Evolutionary conservation across 2,888 invertebrate genomes (phyloP).

Genomic region (Tetramorium bicarinatum): DNA sequence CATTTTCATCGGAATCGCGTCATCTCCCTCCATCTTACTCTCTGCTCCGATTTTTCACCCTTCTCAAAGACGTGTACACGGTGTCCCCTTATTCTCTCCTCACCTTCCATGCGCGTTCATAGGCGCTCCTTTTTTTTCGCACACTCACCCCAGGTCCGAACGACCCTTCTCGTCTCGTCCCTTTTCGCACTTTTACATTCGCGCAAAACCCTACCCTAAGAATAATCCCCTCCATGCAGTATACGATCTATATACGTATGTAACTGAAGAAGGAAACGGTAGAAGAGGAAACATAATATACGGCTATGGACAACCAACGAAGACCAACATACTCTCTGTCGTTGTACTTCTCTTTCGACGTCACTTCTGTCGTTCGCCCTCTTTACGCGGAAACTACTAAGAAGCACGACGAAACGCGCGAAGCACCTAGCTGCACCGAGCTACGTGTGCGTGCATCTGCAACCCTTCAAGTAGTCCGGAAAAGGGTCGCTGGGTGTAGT

Average conservation of each 20-base stretch:
- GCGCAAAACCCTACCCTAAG: constrained; percentile 81
- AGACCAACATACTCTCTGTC: constrained; percentile 60
- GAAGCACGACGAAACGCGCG: constrained; percentile 72
- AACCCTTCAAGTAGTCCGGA: constrained; percentile 75
- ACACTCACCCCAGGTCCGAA: constrained; percentile 71
- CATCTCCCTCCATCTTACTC: constrained; percentile 55
- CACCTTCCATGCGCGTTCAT: constrained; percentile 62
- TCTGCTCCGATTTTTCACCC: constrained; percentile 71
- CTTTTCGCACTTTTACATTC: constrained; percentile 83
- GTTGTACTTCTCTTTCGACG: constrained; percentile 59
- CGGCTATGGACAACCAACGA: constrained; percentile 69
- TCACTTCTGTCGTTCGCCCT: constrained; percentile 37
- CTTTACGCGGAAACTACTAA: constrained; percentile 65
- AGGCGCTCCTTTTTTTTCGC: constrained; percentile 67
- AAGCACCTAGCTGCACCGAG: constrained; percentile 75
- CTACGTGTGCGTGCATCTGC: constrained; percentile 73
- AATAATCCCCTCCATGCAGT: constrained; percentile 78
- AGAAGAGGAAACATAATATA: constrained; percentile 56
- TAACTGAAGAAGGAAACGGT: constrained; percentile 59
- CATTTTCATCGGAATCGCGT: constrained; percentile 36
- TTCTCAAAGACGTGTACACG: constrained; percentile 61
- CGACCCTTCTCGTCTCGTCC: constrained; percentile 73
- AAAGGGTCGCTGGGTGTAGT: constrained; percentile 85
- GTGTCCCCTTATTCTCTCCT: constrained; percentile 71
- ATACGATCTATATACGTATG: constrained; percentile 77